phyloP scores from a whole-genome alignment of 2,888 invertebrate genomes.

The Hybos culiciformis region DNA sequence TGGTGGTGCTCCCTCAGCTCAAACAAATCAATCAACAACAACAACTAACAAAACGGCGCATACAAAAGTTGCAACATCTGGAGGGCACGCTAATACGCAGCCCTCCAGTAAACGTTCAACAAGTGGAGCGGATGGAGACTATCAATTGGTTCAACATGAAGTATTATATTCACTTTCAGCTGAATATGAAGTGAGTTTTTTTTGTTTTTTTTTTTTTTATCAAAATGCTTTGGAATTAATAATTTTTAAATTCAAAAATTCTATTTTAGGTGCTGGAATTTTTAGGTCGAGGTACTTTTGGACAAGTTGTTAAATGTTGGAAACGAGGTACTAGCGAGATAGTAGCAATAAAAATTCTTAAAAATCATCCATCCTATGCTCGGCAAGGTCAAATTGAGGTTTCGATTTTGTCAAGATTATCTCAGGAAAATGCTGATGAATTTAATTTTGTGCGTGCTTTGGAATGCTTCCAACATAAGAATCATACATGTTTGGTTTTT shows the following conservation, averaged over 20 bases:
- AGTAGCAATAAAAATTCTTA: constrained; percentile 99
- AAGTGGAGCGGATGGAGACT: constrained; percentile 90
- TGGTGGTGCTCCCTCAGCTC: constrained; percentile 19
- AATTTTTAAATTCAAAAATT: constrained; percentile 25
- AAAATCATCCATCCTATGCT: constrained; percentile 99
- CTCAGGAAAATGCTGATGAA: constrained; percentile 97
- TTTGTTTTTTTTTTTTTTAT: not conserved
- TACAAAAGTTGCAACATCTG: constrained; percentile 37
- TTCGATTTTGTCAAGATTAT: constrained; percentile 80
- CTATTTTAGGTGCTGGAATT: constrained; percentile 83
- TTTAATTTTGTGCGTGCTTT: constrained; percentile 99
- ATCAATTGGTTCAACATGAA: constrained; percentile 97
- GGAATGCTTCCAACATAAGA: constrained; percentile 99
- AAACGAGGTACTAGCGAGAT: constrained; percentile 99
- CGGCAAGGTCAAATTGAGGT: constrained; percentile 99
- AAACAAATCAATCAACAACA: constrained; percentile 18
- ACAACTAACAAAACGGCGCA: constrained; percentile 37
- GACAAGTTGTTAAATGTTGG: constrained; percentile 99
- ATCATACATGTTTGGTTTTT: constrained; percentile 98
- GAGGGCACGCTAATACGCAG: constrained; percentile 41
- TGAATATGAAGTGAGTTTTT: constrained; percentile 49
- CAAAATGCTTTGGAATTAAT: not conserved
- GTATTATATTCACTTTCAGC: constrained; percentile 93
- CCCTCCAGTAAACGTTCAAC: constrained; percentile 54
- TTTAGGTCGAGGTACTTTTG: constrained; percentile 97